Evolutionary conservation across 2,113 vertebrate species (phyloP), one percentile per base, ranked within the genome.

Genomic region (Holacanthus passer): DNA sequence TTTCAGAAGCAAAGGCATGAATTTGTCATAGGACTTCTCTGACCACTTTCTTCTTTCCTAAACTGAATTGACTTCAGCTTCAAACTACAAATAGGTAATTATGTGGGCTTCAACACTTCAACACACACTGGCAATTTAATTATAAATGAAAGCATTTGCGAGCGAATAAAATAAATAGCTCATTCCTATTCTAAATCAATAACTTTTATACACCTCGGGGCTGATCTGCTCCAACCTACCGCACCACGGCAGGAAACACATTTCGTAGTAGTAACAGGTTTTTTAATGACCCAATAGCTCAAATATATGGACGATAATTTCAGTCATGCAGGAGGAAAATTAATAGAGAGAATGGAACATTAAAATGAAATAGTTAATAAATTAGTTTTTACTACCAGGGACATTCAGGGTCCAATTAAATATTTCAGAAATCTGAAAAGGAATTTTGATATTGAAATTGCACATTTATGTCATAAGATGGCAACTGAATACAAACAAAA

Each of bases 291-390:
- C 59, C 53, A 59, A 32, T 47, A 78, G 56, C 69, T 79, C 39
- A 84, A 63, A 79, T 66, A 66, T 60, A 69, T 73, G 32, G 50
- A 68, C 32, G 43, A 69, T 79, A 39, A 82, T 73, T 65, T n/a
- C n/a, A n/a, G n/a, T 50, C 77, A 79, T 74, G 69, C 50, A 63
- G 35, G 41, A 69, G 77, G 74, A 37, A 70, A 88, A 88, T 88
- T 67, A 81, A 69, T 65, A 68, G 50, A 81, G 77, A 52, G 50
- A 80, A 77, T 48, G 41, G 48, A 62, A 67, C 56, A 70, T 39
- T 55, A 64, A 56, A 58, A 69, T 41, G 73, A 77, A 50, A 45
- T 4, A n/a, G 56, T 68, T 53, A 13, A 71, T 47, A 58, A 0
- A 66, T 56, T 31, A 73, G 35, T 63, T 79, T 37, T 55, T 8